phyloP scores from a whole-genome alignment of 2,797 vertebrate genomes.

The Peromyscus eremicus region DNA sequence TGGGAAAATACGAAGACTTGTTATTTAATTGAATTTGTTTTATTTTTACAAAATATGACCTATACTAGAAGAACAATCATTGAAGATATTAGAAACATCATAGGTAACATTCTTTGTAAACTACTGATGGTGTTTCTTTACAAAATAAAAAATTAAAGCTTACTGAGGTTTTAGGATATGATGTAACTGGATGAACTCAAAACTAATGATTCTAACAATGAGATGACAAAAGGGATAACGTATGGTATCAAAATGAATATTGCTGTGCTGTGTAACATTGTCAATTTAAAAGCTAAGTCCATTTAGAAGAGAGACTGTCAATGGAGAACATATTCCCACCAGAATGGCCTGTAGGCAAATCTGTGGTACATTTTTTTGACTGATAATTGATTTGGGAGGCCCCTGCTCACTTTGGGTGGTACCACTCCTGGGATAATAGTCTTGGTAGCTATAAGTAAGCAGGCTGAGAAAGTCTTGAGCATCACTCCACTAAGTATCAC shows the following conservation, averaged over 20 bases:
- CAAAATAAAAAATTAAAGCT: neutral
- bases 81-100: neutral
- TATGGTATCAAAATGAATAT: neutral
- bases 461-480: neutral
- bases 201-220: neutral
- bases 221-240: neutral
- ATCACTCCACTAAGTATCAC: neutral
- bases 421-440: neutral
- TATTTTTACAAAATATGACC: slow-evolving; percentile 41
- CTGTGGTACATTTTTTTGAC: neutral
- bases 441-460: neutral
- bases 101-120: slow-evolving; percentile 16
- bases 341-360: neutral
- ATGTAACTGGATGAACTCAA: neutral
- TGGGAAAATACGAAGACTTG: neutral
- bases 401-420: neutral
- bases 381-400: neutral
- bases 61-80: neutral
- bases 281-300: neutral
- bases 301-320: neutral
- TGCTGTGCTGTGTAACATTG: neutral
- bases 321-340: no score
- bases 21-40: slow-evolving; percentile 25
- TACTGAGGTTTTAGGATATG: neutral
- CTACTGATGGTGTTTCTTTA: neutral